Conservation (phyloP, 2,113 vertebrate species). For the Sciurus niger region DNA sequence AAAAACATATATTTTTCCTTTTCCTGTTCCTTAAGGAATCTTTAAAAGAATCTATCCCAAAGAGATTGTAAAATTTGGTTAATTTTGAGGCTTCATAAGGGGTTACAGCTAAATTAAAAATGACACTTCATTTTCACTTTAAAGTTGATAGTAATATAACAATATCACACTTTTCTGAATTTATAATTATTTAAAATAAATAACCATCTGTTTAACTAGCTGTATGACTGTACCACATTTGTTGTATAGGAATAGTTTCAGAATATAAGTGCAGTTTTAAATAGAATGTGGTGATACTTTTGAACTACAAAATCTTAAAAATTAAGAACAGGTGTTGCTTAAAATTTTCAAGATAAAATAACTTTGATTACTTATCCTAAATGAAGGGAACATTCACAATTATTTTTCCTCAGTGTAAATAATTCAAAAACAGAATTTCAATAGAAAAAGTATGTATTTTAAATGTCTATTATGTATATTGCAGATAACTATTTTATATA, state of each 20-base stretch:
- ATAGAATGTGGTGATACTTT: background rate
- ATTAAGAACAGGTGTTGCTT: slow-evolving; percentile 10
- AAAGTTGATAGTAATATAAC: background rate
- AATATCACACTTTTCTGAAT: background rate
- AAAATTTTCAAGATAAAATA: slow-evolving; percentile 41
- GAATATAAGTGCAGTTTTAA: background rate
- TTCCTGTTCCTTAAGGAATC: background rate
- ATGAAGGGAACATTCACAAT: background rate
- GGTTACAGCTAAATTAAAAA: background rate
- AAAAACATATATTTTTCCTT: background rate
- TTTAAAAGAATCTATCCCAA: background rate
- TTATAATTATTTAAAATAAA: background rate
- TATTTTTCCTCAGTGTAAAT: background rate
- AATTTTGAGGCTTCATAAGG: background rate
- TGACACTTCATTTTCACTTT: background rate
- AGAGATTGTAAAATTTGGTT: background rate
- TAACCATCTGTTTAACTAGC: background rate
- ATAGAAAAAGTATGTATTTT: background rate
- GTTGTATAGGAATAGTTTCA: background rate
- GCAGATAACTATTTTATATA: background rate
- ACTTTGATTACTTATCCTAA: background rate
- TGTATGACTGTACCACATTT: background rate
- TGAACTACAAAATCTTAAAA: background rate
- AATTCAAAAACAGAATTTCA: background rate
- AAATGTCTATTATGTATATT: background rate